Base-by-base conservation (phyloP, 2,113 vertebrate species). In the Microcebus murinus region DNA sequence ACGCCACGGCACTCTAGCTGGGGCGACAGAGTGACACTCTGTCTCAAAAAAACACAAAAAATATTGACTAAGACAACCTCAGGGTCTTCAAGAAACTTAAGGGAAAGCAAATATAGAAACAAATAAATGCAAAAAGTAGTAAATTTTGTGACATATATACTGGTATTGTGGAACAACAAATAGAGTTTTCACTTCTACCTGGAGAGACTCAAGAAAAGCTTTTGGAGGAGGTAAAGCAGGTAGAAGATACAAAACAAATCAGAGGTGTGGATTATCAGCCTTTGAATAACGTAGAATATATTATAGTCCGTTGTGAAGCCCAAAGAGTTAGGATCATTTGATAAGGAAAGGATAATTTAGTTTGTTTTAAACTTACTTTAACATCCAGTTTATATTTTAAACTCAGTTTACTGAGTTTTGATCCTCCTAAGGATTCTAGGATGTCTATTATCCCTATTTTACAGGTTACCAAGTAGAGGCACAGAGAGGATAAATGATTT, bases 341-440 rank as follows among this genome's bases (percentile, higher is more conserved):
- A 20, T 71, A 92, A 96, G 71, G 80, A 45, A 88, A 82, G 61
- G 52, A 70, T 18, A 90, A 61, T 59, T 93, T 81, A 92, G 59
- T 29, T 86, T 95, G 17, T 85, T 88, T 93, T 89, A 80, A 85
- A 73, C 23, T 92, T 95, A 86, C 79, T 89, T 91, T 89, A 73
- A 88, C 91, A 76, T 20, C n/a, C 34, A 85, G 25, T 95, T 86
- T 95, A 82, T 95, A 79, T 77, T 94, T 93, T 82, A 91, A 85
- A 67, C 45, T 80, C 15, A 59, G 4, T 73, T 96, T 74, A 59
- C 50, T 21, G 21, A 45, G 39, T 90, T 81, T 76, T 74, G 57
- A 45, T 70, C 63, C 25, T 59, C 20, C 25, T 52, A 31, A 59
- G 39, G 34, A 48, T 65, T 20, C 71, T 34, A n/a, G 36, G 42